Conservation (phyloP, 1,140 invertebrate genomes). For the Eulimnadia texana region DNA sequence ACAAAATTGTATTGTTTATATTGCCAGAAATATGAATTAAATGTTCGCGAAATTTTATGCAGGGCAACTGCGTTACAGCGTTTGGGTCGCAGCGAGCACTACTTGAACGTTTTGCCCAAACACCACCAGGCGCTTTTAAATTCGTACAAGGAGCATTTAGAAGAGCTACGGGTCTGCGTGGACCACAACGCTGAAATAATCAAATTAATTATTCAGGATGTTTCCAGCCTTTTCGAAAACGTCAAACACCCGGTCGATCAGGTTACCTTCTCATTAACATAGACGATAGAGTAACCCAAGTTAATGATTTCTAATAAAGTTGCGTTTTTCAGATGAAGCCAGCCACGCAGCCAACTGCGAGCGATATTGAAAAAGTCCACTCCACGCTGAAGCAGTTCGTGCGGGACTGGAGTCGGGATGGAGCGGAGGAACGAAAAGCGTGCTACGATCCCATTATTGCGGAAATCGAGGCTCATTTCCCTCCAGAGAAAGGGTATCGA, state of each 20-base stretch:
- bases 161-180: slow-evolving; percentile 56
- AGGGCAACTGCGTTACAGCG: slow-evolving; percentile 33
- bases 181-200: slow-evolving; percentile 74
- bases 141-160: slow-evolving; percentile 59
- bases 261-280: slow-evolving; percentile 25
- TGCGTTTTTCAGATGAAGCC: slow-evolving; percentile 11
- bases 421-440: slow-evolving; percentile 60
- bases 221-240: slow-evolving; percentile 70
- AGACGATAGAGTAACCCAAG: not conserved
- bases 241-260: slow-evolving; percentile 35
- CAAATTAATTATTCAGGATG: slow-evolving; percentile 64
- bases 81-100: slow-evolving; percentile 55
- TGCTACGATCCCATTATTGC: slow-evolving; percentile 85
- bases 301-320: not conserved
- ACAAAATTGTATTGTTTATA: too few relatives aligned
- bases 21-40: too few relatives aligned
- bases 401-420: slow-evolving; percentile 83
- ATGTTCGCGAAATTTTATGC: slow-evolving; percentile 17
- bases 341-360: slow-evolving; percentile 18
- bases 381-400: slow-evolving; percentile 88
- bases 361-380: slow-evolving; percentile 71
- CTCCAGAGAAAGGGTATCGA: slow-evolving; percentile 31
- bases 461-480: slow-evolving; percentile 61
- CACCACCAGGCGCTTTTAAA: slow-evolving; percentile 58
- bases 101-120: slow-evolving; percentile 52